Evolutionary conservation across 2,797 vertebrate genomes (phyloP).

Genomic region (Sebastes vulpes): DNA sequence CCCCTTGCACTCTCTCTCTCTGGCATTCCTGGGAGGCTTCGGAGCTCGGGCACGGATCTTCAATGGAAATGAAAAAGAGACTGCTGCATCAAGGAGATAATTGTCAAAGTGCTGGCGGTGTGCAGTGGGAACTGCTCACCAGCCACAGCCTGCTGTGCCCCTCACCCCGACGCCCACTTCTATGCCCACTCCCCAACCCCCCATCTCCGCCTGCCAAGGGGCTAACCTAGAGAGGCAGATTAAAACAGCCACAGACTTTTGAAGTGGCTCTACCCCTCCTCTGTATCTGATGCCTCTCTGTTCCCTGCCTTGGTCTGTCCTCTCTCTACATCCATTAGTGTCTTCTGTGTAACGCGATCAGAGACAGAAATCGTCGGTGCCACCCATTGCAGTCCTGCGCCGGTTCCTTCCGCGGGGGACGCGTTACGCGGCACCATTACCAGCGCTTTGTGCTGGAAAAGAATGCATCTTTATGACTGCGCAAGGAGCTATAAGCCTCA

Average conservation of each 20-base stretch:
- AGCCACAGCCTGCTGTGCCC: constrained; percentile 30
- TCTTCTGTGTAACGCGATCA: constrained; percentile 52
- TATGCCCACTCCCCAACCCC: constrained; percentile 43
- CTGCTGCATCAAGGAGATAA: constrained; percentile 79
- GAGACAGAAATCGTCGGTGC: constrained; percentile 1
- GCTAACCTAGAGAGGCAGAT: constrained; percentile 44
- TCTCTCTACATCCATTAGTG: constrained; percentile 51
- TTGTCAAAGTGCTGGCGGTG: constrained; percentile 68
- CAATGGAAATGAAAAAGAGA: constrained; percentile 48
- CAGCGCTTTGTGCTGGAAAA: constrained; percentile 11
- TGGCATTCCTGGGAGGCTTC: constrained; percentile 75
- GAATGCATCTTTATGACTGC: constrained; percentile 47
- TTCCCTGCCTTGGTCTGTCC: constrained; percentile 15
- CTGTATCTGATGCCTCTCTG: constrained; percentile 48
- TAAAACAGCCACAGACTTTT: constrained; percentile 46
- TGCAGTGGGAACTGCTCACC: constrained; percentile 55
- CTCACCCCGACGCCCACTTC: constrained; percentile 23
- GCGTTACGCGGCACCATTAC: constrained; percentile 6
- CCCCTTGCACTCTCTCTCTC: constrained; percentile 52
- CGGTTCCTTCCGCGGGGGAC: constrained; percentile 13
- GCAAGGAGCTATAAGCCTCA: constrained; percentile 10
- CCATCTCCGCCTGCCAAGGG: constrained; percentile 29
- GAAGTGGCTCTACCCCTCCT: constrained; percentile 43
- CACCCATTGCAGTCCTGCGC: constrained; percentile 5
- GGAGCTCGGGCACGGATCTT: constrained; percentile 54